Conservation (phyloP, 2,888 invertebrate genomes). For the Macaria liturata region DNA sequence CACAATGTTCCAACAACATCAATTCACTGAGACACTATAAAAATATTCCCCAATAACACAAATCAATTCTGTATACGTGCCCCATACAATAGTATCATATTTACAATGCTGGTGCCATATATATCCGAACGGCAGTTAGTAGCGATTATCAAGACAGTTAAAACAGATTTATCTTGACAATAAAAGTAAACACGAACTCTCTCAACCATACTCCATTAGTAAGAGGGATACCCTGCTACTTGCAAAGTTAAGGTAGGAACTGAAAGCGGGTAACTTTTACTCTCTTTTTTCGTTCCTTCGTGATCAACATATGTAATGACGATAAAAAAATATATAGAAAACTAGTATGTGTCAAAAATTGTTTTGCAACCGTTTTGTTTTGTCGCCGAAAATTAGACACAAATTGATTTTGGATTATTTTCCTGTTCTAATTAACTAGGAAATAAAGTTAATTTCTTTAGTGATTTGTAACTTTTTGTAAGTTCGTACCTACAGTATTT, state of each 20-base stretch:
- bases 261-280: conserved; percentile 13
- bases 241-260: conserved; percentile 27
- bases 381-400: too few species aligned
- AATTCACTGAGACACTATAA: background rate
- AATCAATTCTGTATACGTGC: conserved; percentile 2
- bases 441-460: too few species aligned
- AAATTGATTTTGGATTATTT: too few species aligned
- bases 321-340: too few species aligned
- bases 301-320: too few species aligned
- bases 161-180: conserved; percentile 79
- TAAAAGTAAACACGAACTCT: conserved; percentile 76
- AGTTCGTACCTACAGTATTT: too few species aligned
- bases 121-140: conserved; percentile 65
- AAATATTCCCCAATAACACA: conserved; percentile 1
- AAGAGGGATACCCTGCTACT: conserved; percentile 58
- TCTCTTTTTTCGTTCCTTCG: too few species aligned
- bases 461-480: too few species aligned
- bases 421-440: too few species aligned
- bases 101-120: conserved; percentile 39
- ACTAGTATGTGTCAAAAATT: too few species aligned
- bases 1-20: background rate
- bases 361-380: too few species aligned
- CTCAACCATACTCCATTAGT: conserved; percentile 70
- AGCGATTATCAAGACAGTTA: conserved; percentile 78
- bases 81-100: conserved; percentile 14